Evolutionary conservation across 2,113 vertebrate species (phyloP).

Genomic region (Pedetes capensis): DNA sequence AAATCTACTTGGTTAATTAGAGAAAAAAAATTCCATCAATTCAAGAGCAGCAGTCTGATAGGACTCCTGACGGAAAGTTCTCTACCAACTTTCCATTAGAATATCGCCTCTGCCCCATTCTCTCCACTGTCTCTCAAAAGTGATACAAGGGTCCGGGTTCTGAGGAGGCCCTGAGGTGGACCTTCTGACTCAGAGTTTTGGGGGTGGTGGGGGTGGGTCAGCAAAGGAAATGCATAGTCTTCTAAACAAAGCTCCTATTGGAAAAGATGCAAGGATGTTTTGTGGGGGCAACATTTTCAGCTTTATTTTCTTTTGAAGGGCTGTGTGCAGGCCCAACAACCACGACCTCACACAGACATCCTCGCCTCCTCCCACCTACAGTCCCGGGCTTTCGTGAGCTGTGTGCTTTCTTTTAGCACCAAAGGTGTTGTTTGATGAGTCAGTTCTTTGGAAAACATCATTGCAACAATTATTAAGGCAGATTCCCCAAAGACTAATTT

Average conservation of each 20-base stretch:
- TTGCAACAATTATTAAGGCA: not conserved
- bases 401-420: not conserved
- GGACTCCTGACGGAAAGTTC: not conserved
- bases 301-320: not conserved
- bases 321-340: not conserved
- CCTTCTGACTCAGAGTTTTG: not conserved
- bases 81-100: not conserved
- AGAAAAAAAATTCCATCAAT: not conserved
- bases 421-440: not conserved
- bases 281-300: not conserved
- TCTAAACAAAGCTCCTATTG: not conserved
- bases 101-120: too few relatives aligned
- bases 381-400: not conserved
- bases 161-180: not conserved
- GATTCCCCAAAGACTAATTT: not conserved
- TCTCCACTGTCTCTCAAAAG: too few relatives aligned
- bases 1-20: not conserved
- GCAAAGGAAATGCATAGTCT: not conserved
- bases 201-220: not conserved
- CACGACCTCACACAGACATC: rapidly evolving
- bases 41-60: not conserved
- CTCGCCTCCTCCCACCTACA: not conserved
- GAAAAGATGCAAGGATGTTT: not conserved
- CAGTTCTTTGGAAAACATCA: not conserved
- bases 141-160: not conserved